Evolutionary conservation across 2,888 invertebrate genomes (phyloP).

Genomic region (Epistrophella euchroma): DNA sequence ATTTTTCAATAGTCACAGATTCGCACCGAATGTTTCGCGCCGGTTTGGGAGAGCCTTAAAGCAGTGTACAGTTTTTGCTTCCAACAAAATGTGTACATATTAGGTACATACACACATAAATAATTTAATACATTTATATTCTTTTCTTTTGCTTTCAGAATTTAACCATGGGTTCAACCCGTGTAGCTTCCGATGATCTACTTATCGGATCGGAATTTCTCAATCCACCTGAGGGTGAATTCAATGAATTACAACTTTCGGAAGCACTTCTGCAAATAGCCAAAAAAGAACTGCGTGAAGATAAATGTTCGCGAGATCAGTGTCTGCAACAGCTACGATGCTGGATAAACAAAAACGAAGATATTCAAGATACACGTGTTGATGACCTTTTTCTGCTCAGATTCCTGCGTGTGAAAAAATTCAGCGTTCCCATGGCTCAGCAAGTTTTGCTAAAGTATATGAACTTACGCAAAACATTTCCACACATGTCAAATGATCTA

Average conservation of each 20-base stretch:
- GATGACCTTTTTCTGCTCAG: constrained; percentile 90
- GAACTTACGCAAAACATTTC: constrained; percentile 89
- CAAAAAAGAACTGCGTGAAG: constrained; percentile 89
- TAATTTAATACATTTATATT: background rate
- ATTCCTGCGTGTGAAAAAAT: constrained; percentile 91
- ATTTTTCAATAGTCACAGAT: no score
- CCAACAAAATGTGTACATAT: no score
- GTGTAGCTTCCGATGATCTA: constrained; percentile 4
- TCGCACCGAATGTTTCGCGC: no score
- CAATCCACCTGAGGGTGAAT: constrained; percentile 41
- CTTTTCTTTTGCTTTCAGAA: constrained; percentile 30
- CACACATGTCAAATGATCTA: constrained; percentile 87
- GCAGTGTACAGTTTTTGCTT: no score
- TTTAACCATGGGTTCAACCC: constrained; percentile 51
- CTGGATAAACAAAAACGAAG: constrained; percentile 89
- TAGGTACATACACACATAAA: no score
- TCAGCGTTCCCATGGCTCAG: constrained; percentile 91
- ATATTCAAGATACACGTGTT: constrained; percentile 88
- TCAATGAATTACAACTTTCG: constrained; percentile 74
- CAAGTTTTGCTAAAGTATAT: constrained; percentile 91
- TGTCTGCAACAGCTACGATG: constrained; percentile 87
- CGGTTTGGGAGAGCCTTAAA: no score
- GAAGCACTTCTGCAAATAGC: constrained; percentile 84
- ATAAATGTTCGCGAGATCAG: constrained; percentile 87
- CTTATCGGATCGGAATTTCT: background rate